A percentile compares a stretch with the other conserved stretches of the same genome.
These are phyloP conservation scores for Choristoneura rosaceana DNA, from an alignment of 2,888 invertebrate genomes.

Conservation along the genomic window DNA sequence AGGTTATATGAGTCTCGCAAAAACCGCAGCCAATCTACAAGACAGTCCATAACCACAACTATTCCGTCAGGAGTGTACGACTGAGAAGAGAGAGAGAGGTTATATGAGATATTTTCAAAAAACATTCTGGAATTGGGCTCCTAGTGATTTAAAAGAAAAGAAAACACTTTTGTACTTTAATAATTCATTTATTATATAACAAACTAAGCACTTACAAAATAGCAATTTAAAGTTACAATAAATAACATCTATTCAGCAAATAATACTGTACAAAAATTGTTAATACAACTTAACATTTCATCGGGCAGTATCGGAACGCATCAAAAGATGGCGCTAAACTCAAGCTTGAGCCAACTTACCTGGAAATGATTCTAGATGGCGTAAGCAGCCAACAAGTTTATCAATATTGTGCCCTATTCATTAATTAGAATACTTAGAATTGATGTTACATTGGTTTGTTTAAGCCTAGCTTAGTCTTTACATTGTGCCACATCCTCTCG, in stretches of 20 bases:
- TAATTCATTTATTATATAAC: constrained; percentile 60
- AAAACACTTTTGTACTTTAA: constrained; percentile 34
- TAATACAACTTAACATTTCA: constrained; percentile 78
- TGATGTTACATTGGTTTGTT: not conserved
- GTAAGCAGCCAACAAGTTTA: not conserved
- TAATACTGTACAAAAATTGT: constrained; percentile 84
- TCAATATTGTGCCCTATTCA: not conserved
- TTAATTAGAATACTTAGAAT: not conserved
- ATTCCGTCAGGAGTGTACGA: too few relatives aligned
- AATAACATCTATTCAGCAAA: constrained; percentile 83
- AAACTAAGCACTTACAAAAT: constrained; percentile 81
- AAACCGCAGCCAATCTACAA: too few relatives aligned
- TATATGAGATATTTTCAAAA: too few relatives aligned
- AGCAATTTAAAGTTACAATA: constrained; percentile 77
- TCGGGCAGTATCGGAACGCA: constrained; percentile 31
- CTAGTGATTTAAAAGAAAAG: too few relatives aligned
- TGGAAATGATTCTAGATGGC: constrained; percentile 9
- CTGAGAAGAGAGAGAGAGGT: too few relatives aligned
- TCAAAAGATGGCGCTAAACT: constrained; percentile 16
- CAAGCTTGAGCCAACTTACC: constrained; percentile 7
- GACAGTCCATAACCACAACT: too few relatives aligned
- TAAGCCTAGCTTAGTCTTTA: not conserved
- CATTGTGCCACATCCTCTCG: not conserved
- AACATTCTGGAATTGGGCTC: too few relatives aligned
- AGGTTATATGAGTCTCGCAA: too few relatives aligned